Evolutionary conservation across 2,797 vertebrate genomes (phyloP).

Genomic region (Peromyscus nudipes): DNA sequence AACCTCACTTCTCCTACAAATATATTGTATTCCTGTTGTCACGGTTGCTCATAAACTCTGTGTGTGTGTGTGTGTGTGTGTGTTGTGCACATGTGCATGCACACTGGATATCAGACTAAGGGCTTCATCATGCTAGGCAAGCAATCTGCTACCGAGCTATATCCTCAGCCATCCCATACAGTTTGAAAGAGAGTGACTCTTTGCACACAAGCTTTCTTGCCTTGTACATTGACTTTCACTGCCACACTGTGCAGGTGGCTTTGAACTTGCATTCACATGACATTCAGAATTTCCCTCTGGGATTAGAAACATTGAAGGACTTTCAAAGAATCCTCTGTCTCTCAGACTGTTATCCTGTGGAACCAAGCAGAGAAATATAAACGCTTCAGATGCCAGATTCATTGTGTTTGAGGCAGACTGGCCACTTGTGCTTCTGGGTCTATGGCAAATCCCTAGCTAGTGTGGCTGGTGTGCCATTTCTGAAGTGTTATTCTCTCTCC

Average conservation of each 20-base stretch:
- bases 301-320: background rate
- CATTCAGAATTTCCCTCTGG: constrained; percentile 44
- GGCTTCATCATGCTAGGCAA: background rate
- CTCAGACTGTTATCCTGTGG: background rate
- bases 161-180: background rate
- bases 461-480: background rate
- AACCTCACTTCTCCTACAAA: background rate
- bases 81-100: too few relatives aligned
- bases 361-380: background rate
- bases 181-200: background rate
- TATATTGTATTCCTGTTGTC: background rate
- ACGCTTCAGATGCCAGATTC: background rate
- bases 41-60: background rate
- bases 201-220: background rate
- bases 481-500: background rate
- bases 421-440: background rate
- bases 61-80: too few relatives aligned
- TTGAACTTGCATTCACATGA: background rate
- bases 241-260: background rate
- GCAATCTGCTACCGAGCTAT: background rate
- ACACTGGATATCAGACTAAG: rapidly evolving
- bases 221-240: background rate
- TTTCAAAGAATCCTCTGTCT: background rate
- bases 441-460: background rate
- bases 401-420: background rate